Evolutionary conservation across 2,113 vertebrate genomes (phyloP).

Genomic region (Pao palembangensis): DNA sequence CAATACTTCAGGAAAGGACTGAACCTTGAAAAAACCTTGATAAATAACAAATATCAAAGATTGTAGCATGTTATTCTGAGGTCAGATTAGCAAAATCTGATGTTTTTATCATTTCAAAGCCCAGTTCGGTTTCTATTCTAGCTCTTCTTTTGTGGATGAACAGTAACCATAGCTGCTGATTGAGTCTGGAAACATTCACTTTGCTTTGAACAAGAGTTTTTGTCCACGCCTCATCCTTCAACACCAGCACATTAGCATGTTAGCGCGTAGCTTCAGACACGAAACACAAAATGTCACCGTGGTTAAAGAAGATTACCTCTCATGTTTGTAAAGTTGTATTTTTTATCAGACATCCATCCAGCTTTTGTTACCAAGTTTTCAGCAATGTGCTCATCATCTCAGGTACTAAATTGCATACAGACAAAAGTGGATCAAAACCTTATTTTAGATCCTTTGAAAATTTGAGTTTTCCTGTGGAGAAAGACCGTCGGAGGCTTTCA

Average conservation of each 20-base stretch:
- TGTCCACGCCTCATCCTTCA: slow-evolving; percentile 1
- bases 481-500: slow-evolving; percentile 2
- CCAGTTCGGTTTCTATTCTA: too few species aligned
- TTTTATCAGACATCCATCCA: slow-evolving; percentile 74
- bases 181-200: slow-evolving; percentile 5
- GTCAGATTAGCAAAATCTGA: too few species aligned
- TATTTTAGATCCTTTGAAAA: slow-evolving; percentile 32
- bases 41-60: too few species aligned
- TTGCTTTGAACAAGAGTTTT: neutral
- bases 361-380: slow-evolving; percentile 70
- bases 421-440: slow-evolving; percentile 49
- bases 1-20: too few species aligned
- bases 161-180: too few species aligned
- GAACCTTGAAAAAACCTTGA: too few species aligned
- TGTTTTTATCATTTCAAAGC: too few species aligned
- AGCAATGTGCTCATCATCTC: slow-evolving; percentile 74
- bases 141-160: too few species aligned
- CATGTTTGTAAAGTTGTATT: slow-evolving; percentile 14
- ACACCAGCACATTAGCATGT: neutral
- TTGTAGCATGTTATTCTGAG: too few species aligned
- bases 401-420: slow-evolving; percentile 68
- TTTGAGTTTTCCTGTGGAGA: too few species aligned
- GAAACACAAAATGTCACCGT: neutral
- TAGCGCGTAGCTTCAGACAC: neutral
- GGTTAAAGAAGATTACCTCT: slow-evolving; percentile 60